Evolutionary conservation across 2,797 vertebrate species (phyloP).

Genomic region (Anabacerthia variegaticeps): DNA sequence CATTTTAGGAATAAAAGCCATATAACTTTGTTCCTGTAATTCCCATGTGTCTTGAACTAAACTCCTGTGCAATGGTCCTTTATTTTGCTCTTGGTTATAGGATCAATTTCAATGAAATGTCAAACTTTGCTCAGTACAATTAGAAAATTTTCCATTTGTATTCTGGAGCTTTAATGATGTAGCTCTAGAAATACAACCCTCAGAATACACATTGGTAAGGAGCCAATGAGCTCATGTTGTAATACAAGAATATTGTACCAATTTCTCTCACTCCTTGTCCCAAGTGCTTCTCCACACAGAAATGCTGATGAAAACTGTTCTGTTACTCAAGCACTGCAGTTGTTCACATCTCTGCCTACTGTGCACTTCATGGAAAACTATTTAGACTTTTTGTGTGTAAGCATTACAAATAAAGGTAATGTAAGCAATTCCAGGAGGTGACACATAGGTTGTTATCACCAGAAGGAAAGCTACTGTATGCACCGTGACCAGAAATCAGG

Average conservation of each 20-base stretch:
- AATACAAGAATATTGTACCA: background rate
- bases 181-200: background rate
- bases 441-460: background rate
- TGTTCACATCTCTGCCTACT: background rate
- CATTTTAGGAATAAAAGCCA: background rate
- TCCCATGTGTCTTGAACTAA: background rate
- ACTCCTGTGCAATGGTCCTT: background rate
- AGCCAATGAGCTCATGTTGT: background rate
- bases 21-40: background rate
- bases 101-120: background rate
- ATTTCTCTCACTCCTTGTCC: background rate
- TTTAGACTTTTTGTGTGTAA: background rate
- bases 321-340: background rate
- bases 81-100: background rate
- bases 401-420: background rate
- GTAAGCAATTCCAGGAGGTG: background rate
- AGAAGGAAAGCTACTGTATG: background rate
- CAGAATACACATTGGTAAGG: background rate
- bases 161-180: background rate
- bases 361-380: background rate
- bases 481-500: background rate
- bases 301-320: background rate
- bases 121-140: background rate
- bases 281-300: background rate
- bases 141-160: background rate